Conservation (phyloP, 1,140 invertebrate genomes). For the Lasioglossum albipes region DNA sequence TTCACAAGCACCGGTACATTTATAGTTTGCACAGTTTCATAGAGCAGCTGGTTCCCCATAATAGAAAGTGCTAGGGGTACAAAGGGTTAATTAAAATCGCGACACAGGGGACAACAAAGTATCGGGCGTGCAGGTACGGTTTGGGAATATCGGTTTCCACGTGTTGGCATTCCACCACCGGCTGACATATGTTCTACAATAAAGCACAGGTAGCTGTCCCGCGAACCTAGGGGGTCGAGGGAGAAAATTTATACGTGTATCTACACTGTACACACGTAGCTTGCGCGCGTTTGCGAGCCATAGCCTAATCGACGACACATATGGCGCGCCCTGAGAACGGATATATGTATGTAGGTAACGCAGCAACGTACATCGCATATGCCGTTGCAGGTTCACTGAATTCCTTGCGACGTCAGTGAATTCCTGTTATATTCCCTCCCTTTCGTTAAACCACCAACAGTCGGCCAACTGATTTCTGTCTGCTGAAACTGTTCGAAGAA, state of each 20-base stretch:
- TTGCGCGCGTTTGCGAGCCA: slow-evolving; percentile 49
- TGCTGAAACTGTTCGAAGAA: background rate
- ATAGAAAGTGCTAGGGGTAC: background rate
- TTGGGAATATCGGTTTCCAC: slow-evolving; percentile 64
- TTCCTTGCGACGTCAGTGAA: slow-evolving; percentile 23
- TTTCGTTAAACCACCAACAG: background rate
- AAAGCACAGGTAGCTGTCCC: slow-evolving; percentile 61
- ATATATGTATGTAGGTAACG: slow-evolving; percentile 14
- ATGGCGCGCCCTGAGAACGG: slow-evolving; percentile 32
- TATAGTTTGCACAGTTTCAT: too few species aligned
- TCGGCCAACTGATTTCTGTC: background rate
- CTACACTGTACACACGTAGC: slow-evolving; percentile 1
- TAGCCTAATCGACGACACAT: slow-evolving; percentile 53
- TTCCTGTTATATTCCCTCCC: background rate
- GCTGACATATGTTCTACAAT: slow-evolving; percentile 60
- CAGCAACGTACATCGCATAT: slow-evolving; percentile 59
- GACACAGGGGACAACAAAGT: background rate
- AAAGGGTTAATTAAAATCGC: background rate
- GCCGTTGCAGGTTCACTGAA: slow-evolving; percentile 56
- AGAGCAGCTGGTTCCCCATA: background rate
- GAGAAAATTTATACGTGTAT: slow-evolving; percentile 49
- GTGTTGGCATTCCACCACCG: slow-evolving; percentile 62
- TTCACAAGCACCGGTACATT: too few species aligned
- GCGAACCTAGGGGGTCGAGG: slow-evolving; percentile 34
- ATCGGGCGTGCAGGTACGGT: slow-evolving; percentile 22